These are phyloP conservation scores for Acrocephalus kingi DNA, from an alignment of 2,113 vertebrate genomes.

Conservation along the genomic window DNA sequence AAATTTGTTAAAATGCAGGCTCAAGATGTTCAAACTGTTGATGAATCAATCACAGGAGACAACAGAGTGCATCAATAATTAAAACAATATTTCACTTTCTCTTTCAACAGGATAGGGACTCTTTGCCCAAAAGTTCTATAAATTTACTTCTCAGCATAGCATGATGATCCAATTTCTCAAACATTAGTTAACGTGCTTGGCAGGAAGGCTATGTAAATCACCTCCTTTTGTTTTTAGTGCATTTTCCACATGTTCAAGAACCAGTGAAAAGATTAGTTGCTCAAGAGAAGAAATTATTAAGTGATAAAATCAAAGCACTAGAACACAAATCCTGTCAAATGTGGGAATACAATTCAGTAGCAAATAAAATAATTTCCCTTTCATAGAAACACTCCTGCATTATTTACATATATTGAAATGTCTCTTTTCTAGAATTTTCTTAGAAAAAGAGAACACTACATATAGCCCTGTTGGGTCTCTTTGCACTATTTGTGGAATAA, in stretches of 20 bases:
- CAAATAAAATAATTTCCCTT: neutral
- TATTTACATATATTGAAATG: neutral
- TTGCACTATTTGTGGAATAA: constrained; percentile 40
- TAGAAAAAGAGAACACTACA: neutral
- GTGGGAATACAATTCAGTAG: neutral
- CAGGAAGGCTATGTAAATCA: constrained; percentile 39
- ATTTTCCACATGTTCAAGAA: constrained; percentile 25
- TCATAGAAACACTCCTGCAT: neutral
- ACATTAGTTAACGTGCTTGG: neutral
- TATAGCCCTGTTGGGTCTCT: neutral
- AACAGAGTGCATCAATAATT: neutral
- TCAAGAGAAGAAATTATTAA: neutral
- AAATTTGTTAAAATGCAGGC: neutral
- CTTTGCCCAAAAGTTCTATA: constrained; percentile 47
- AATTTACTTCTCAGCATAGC: constrained; percentile 32
- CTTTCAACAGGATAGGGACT: constrained; percentile 46
- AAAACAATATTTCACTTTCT: constrained; percentile 57
- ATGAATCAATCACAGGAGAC: neutral
- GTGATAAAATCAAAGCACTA: neutral
- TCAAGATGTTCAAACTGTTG: neutral
- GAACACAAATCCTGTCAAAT: neutral
- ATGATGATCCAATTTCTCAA: constrained; percentile 22
- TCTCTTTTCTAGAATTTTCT: neutral
- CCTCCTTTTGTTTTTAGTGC: constrained; percentile 26
- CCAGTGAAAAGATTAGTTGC: neutral